Conservation (phyloP, 2,888 invertebrate genomes). For the Pterostichus madidus region DNA sequence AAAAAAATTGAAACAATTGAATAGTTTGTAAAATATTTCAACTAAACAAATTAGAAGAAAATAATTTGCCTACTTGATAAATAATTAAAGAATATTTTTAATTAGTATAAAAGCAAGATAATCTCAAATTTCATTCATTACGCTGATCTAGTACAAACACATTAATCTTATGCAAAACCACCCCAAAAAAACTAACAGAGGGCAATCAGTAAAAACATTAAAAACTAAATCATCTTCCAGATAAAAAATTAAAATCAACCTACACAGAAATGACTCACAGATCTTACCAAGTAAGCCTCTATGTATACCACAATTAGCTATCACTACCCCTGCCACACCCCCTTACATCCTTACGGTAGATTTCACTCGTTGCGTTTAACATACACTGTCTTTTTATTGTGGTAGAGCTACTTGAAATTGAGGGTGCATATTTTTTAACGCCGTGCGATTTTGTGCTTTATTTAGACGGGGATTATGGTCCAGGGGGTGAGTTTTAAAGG, state of each 20-base stretch:
- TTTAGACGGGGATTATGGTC: conserved; percentile 11
- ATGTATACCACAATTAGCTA: conserved; percentile 40
- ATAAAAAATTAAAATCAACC: conserved; percentile 60
- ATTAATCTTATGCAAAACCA: conserved; percentile 46
- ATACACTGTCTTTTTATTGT: conserved; percentile 33
- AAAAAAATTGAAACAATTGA: no score
- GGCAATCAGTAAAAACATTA: conserved; percentile 54
- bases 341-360: conserved; percentile 6
- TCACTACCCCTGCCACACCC: neutral
- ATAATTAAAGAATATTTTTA: conserved; percentile 3
- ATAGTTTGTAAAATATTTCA: no score
- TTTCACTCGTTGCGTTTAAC: neutral
- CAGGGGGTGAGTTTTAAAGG: conserved; percentile 33
- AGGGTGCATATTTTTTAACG: conserved; percentile 57
- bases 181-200: conserved; percentile 1
- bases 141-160: conserved; percentile 13
- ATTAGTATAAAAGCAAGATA: conserved; percentile 32
- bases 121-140: conserved; percentile 48
- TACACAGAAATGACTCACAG: conserved; percentile 53
- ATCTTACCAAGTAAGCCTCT: conserved; percentile 43
- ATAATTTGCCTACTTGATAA: neutral
- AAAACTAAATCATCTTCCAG: conserved; percentile 48
- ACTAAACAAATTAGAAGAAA: neutral
- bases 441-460: conserved; percentile 45
- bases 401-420: conserved; percentile 32